Conservation (phyloP, 2,113 vertebrate genomes). For the Apteryx owenii region DNA sequence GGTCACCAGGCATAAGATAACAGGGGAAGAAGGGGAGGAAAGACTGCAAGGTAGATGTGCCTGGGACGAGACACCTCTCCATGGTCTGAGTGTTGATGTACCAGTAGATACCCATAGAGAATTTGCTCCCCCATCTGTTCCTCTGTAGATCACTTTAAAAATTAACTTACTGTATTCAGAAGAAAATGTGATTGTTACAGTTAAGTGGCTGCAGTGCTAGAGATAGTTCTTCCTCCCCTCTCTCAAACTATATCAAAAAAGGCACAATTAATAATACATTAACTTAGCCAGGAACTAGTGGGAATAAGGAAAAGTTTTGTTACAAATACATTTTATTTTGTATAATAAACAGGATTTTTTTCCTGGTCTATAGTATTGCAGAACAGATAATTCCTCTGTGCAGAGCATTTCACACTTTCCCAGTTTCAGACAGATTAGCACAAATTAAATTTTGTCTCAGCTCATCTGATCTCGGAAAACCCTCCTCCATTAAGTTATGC, state of each 20-base stretch:
- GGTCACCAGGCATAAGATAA: not conserved
- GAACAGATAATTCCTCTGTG: slow-evolving; percentile 47
- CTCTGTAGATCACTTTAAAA: slow-evolving; percentile 58
- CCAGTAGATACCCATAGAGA: slow-evolving; percentile 16
- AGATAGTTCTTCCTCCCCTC: not conserved
- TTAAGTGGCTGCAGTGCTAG: not conserved
- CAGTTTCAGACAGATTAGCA: slow-evolving; percentile 55
- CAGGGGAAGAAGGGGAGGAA: not conserved
- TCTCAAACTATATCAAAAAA: not conserved
- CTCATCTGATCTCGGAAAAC: slow-evolving; percentile 54
- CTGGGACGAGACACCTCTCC: not conserved
- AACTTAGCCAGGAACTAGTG: not conserved
- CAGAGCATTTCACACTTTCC: slow-evolving; percentile 54
- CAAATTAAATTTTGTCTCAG: slow-evolving; percentile 30
- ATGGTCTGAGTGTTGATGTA: not conserved
- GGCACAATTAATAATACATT: not conserved
- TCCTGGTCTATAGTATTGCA: not conserved
- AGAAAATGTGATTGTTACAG: slow-evolving; percentile 60
- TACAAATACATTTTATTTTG: not conserved
- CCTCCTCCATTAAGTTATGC: slow-evolving; percentile 31
- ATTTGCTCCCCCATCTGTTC: slow-evolving; percentile 44
- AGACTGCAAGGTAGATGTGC: not conserved
- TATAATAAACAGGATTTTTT: slow-evolving; percentile 21
- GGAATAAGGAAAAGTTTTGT: not conserved
- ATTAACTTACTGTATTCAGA: slow-evolving; percentile 43